Evolutionary conservation across 2,888 invertebrate genomes (phyloP), one percentile per base, ranked within the genome.

Genomic region (Arge pagana): DNA sequence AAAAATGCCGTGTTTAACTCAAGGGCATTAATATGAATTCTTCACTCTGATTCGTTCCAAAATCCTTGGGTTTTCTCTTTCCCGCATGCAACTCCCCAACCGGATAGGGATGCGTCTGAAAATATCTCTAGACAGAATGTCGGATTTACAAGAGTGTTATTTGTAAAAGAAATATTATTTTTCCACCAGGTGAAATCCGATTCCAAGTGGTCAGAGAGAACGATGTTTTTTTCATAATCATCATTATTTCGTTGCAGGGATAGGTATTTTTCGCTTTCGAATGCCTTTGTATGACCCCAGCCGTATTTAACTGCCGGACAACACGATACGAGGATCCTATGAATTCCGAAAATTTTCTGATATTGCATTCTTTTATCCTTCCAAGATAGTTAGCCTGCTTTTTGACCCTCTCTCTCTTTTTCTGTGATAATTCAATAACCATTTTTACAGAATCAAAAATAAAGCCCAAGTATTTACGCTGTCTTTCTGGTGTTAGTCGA

Each of bases 271-370:
- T 33, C 50, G 23, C 52, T 31, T 40, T 56, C 53, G 8, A 56
- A 31, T 15, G 13, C 6, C 36, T 57, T 59, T 13, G 49, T 53
- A 26, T 57, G 52, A 11, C 26, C 18, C 26, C 36, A 23, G 4
- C 56, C 57, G 30, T 58, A 55, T 30, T 52, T 48, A 3, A 48
- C 24, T 10, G 52, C 58, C n/a, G 40, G 53, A 28, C 58, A 60
- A n/a, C 48, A 41, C 6, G 49, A 24, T 3, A 40, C 51, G 7
- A 56, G 19, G 23, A 18, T 52, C 55, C 56, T 23, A 53, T 40
- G 3, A 48, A 45, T 7, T 40, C 16, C 1, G 54, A 49, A 15
- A 59, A 53, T 2, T 53, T 53, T 24, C 50, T 24, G 10, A 56
- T 59, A 11, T 28, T 55, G 30, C 54, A 56, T 5, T 7, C 11